These are phyloP conservation scores for Planiliza haematocheilus DNA, from an alignment of 2,113 vertebrate genomes.

Conservation along the genomic window DNA sequence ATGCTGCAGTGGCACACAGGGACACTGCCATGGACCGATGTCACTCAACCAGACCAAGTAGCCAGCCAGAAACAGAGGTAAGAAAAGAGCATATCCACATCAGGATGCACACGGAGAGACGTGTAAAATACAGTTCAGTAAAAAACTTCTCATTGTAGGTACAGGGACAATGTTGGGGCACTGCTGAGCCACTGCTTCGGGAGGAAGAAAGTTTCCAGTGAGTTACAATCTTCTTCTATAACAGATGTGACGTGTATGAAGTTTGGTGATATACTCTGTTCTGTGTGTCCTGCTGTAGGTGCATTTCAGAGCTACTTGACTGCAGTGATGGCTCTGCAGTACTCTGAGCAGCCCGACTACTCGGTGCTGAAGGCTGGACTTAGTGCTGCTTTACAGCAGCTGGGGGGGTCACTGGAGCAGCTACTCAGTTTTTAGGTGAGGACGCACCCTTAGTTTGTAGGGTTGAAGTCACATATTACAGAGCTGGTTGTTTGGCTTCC, in stretches of 20 bases:
- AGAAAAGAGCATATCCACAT: constrained; percentile 14
- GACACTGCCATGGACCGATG: constrained; percentile 87
- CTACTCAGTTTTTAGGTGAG: constrained; percentile 69
- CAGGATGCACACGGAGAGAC: too few relatives aligned
- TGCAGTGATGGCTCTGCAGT: constrained; percentile 84
- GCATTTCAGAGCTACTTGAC: constrained; percentile 84
- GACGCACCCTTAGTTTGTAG: too few relatives aligned
- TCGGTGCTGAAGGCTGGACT: constrained; percentile 75
- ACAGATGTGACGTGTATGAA: background rate
- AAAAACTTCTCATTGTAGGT: constrained; percentile 70
- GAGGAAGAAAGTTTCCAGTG: constrained; percentile 75
- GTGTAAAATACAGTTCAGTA: background rate
- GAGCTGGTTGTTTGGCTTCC: too few relatives aligned
- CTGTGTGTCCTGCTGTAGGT: constrained; percentile 72
- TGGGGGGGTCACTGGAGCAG: constrained; percentile 69
- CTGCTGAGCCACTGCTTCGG: constrained; percentile 82
- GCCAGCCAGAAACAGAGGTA: constrained; percentile 88
- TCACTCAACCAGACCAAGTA: constrained; percentile 77
- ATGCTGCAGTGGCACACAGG: constrained; percentile 90
- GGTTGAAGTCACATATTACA: too few relatives aligned
- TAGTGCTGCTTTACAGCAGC: constrained; percentile 72
- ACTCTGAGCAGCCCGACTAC: constrained; percentile 88
- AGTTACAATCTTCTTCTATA: constrained; percentile 38
- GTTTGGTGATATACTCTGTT: constrained; percentile 27
- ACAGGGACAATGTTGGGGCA: constrained; percentile 77